Base-by-base conservation (phyloP, 2,888 invertebrate species). In the Polietes domitor region DNA sequence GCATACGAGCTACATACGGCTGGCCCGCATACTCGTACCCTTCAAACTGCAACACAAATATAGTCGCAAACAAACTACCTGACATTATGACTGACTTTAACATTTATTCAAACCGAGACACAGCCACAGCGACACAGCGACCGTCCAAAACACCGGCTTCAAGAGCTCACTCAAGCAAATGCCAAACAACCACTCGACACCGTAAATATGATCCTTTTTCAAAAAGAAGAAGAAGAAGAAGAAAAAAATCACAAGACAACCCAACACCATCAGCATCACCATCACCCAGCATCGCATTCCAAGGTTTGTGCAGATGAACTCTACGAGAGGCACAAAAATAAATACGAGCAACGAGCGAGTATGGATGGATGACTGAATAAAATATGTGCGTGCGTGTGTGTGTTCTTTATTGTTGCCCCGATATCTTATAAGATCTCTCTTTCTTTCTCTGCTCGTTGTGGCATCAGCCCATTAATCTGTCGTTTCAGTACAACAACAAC, bases 401-500 rank as follows among this genome's bases (percentile, higher is more conserved):
- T 65, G 28, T 53, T 55, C 53, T 63, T 77, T 63, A 43, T 50
- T 82, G 74, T 28, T 55, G 55, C 28, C 6, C 41, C 53, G 47
- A 53, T 77, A 82, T 82, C 81, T 77, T 73, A 21, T 28, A 71
- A 63, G 72, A 82, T 82, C 71, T 71, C 43, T 37, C 10, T 32
- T 3, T 7, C 32, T 5, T 3, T 7, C 32, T 5, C 32, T 5
- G 4, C 37, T 7, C 6, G 12, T 37, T 37, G 37, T 28, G 72
- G 72, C 80, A 53, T 53, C 65, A 80, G 77, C 72, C 81, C 83
- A 85, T 85, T 85, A 85, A 86, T 86, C 83, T 86, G 85, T 85
- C 82, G 79, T 83, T 78, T 73, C 77, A 63, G 72, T 84, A 74
- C 80, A 74, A 77, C 71, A 82, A 19, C 61, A 32, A 32, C 63